Conservation (phyloP, 2,888 invertebrate genomes). For the Acanthosepion esculentum region DNA sequence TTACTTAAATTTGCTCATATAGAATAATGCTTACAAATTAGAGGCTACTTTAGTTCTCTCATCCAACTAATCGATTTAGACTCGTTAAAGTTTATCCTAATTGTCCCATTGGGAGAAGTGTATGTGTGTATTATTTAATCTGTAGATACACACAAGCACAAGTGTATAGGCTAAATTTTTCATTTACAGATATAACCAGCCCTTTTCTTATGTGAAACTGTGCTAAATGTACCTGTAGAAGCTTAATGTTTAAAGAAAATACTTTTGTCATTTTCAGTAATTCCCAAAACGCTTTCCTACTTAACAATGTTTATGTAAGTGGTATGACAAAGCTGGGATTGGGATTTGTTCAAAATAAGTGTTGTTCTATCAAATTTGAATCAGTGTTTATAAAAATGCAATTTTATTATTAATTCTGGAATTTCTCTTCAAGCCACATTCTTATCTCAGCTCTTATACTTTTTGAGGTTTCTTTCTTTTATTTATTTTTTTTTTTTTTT, state of each 20-base stretch:
- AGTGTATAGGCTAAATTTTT: not conserved
- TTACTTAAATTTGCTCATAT: not conserved
- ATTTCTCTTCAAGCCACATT: not conserved
- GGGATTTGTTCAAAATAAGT: not conserved
- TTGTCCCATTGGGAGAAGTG: not conserved
- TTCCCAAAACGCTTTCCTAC: not conserved
- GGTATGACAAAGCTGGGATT: not conserved
- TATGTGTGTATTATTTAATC: not conserved
- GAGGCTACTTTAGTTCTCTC: not conserved
- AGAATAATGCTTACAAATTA: not conserved
- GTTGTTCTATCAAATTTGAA: not conserved
- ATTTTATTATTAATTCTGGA: not conserved
- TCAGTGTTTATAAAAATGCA: not conserved
- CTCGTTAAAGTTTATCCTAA: not conserved
- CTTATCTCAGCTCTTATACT: not conserved
- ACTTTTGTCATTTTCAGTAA: not conserved
- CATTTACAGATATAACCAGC: not conserved
- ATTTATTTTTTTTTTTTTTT: not conserved
- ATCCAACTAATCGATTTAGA: not conserved
- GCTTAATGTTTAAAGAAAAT: not conserved
- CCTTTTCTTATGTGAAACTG: not conserved
- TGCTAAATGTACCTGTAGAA: not conserved
- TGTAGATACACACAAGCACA: not conserved
- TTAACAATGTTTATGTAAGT: not conserved
- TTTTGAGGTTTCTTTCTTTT: not conserved